Percentiles rank a stretch among this genome's conserved stretches.
Conservation (phyloP, 2,797 vertebrate species). For the Gadopsis bispinosus region DNA sequence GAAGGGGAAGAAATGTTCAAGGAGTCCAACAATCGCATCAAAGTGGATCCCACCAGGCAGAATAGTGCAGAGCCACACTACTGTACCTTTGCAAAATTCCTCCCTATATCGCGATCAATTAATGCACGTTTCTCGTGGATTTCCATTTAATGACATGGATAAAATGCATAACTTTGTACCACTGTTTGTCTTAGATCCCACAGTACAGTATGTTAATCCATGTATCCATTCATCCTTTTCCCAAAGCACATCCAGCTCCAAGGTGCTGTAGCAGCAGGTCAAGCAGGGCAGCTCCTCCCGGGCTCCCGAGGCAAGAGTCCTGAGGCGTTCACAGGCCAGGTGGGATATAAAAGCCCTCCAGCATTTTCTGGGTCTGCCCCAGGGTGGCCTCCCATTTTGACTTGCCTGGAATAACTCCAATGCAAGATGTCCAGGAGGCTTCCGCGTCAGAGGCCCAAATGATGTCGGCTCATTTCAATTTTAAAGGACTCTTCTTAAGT, state of each 20-base stretch:
- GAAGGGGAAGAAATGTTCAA: conserved; percentile 64
- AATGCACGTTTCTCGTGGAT: neutral
- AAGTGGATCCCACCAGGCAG: conserved; percentile 53
- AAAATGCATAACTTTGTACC: too few species aligned
- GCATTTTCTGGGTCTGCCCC: conserved; percentile 25
- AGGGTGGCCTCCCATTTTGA: conserved; percentile 29
- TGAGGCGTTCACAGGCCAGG: conserved; percentile 37
- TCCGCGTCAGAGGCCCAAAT: neutral
- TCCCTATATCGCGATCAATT: neutral
- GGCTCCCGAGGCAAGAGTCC: conserved; percentile 27
- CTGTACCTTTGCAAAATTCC: conserved; percentile 31
- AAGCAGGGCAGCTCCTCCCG: conserved; percentile 7
- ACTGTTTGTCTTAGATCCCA: neutral
- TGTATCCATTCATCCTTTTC: conserved; percentile 10
- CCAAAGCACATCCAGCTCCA: neutral
- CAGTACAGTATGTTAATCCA: conserved; percentile 3
- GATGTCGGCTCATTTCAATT: neutral
- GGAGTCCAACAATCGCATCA: conserved; percentile 73
- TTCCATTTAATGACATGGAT: conserved; percentile 8
- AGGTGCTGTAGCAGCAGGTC: neutral
- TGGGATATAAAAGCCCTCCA: conserved; percentile 41
- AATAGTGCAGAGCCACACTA: conserved; percentile 24
- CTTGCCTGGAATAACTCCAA: conserved; percentile 17
- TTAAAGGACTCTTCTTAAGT: too few species aligned
- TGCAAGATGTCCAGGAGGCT: conserved; percentile 18